Percentiles rank a stretch among this genome's conserved stretches.
Evolutionary conservation across 2,113 vertebrate species (phyloP).

Genomic region (Pelobates fuscus): DNA sequence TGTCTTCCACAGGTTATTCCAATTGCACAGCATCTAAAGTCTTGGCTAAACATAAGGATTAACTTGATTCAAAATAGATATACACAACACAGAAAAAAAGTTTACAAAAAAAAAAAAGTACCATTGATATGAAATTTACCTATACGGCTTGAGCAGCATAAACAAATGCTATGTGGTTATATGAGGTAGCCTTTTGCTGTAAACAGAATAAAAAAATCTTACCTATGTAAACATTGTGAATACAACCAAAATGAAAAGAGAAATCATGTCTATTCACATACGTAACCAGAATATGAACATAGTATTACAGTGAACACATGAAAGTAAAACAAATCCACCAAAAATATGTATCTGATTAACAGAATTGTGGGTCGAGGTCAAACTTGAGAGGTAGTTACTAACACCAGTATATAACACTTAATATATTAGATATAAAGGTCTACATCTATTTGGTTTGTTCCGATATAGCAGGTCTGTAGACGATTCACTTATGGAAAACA

Average conservation of each 20-base stretch:
- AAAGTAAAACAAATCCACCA: constrained; percentile 67
- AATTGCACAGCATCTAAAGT: constrained; percentile 10
- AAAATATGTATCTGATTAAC: constrained; percentile 67
- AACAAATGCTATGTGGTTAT: constrained; percentile 72
- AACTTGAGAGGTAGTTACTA: constrained; percentile 97
- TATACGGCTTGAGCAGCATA: constrained; percentile 73
- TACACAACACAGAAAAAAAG: constrained; percentile 55
- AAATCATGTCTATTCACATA: constrained; percentile 70
- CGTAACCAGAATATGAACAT: constrained; percentile 68
- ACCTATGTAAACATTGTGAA: constrained; percentile 71
- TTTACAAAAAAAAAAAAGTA: constrained; percentile 61
- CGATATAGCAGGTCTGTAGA: constrained; percentile 73
- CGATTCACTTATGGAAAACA: constrained; percentile 68
- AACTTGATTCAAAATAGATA: constrained; percentile 44
- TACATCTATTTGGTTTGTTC: constrained; percentile 79
- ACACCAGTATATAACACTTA: constrained; percentile 81
- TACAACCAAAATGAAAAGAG: constrained; percentile 37
- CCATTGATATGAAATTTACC: constrained; percentile 70
- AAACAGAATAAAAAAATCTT: constrained; percentile 79
- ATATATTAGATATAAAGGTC: constrained; percentile 71
- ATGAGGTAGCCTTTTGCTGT: constrained; percentile 99
- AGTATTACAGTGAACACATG: constrained; percentile 68
- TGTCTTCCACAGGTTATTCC: constrained; percentile 48
- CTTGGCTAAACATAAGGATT: constrained; percentile 12
- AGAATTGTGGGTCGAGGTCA: constrained; percentile 73